A percentile compares a stretch with the other conserved stretches of the same genome.
phyloP scores from a whole-genome alignment of 1,140 invertebrate genomes.

The Dendroctonus ponderosae region DNA sequence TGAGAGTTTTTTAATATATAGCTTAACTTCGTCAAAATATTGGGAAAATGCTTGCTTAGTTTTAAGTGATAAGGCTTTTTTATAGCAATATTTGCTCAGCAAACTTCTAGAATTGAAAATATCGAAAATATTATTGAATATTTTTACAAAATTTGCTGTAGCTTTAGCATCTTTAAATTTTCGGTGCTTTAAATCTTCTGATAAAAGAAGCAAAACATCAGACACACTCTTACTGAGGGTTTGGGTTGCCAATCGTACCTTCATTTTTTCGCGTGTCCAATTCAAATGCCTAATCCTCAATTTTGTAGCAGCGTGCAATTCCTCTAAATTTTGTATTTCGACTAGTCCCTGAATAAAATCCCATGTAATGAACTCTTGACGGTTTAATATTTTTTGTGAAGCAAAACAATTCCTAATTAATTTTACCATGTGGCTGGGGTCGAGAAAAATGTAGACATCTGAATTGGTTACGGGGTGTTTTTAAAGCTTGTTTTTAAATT shows the following conservation, averaged over 20 bases:
- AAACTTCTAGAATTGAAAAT: conserved; percentile 41
- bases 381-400: conserved; percentile 1
- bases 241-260: conserved; percentile 43
- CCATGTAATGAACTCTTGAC: conserved; percentile 30
- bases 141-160: conserved; percentile 40
- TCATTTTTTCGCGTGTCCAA: conserved; percentile 42
- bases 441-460: conserved; percentile 24
- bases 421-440: conserved; percentile 33
- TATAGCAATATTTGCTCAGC: conserved; percentile 33
- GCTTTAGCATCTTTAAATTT: conserved; percentile 37
- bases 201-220: conserved; percentile 34
- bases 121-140: conserved; percentile 45
- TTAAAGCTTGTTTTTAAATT: conserved; percentile 33
- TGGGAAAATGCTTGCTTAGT: conserved; percentile 31
- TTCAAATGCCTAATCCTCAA: conserved; percentile 38
- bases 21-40: conserved; percentile 19
- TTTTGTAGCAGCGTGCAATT: conserved; percentile 41
- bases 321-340: conserved; percentile 34
- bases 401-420: conserved; percentile 29
- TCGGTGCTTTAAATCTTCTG: conserved; percentile 21
- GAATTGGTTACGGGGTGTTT: conserved; percentile 20
- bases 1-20: conserved; percentile 35
- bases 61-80: conserved; percentile 24
- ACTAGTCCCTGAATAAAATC: conserved; percentile 25
- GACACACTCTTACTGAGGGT: conserved; percentile 40